Base-by-base conservation (phyloP, 2,797 vertebrate genomes). In the Cercopithecus hamlyni region DNA sequence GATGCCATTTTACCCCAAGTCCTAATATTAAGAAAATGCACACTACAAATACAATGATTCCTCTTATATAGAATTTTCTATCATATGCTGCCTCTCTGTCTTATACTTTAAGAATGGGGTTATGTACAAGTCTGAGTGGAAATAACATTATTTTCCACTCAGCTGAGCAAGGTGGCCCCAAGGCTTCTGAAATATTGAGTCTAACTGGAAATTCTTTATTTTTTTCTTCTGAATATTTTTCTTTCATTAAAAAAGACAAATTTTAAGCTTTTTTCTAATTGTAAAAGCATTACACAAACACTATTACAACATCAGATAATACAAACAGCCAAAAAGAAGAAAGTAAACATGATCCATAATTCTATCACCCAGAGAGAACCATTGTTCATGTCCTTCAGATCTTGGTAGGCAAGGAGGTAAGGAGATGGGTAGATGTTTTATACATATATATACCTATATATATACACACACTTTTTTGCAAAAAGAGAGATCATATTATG, bases 181-280 rank as follows among this genome's bases (percentile, higher is more conserved):
- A 57, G n/a, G 33, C 10, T 48, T 24, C 22, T 72, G 22, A 92
- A 86, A 94, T 93, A 94, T 50, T 81, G 39, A 75, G 43, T 55
- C 27, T 87, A 87, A 20, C 39, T 80, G 24, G 39, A 96, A 89
- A 91, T 39, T 90, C 36, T 55, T 90, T 43, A 33, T 11, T 75
- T 93, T 22, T 87, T 24, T 70, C 14, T 33, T 80, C n/a, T 89
- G 30, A 96, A 24, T 48, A 91, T 55, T 64, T 88, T 88, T 73
- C 64, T 86, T 95, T 96, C 43, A 67, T 48, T 89, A 76, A 88
- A 97, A 91, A 81, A 67, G 15, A 88, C 45, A 27, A 24, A 22
- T 50, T 50, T 76, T 43, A 9, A 24, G 10, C 7, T 36, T 93
- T 88, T 52, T 55, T 7, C 41, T 79, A 88, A 41, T 55, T 92